Evolutionary conservation across 2,888 invertebrate species (phyloP).

Genomic region (Muschampia plurimacula): DNA sequence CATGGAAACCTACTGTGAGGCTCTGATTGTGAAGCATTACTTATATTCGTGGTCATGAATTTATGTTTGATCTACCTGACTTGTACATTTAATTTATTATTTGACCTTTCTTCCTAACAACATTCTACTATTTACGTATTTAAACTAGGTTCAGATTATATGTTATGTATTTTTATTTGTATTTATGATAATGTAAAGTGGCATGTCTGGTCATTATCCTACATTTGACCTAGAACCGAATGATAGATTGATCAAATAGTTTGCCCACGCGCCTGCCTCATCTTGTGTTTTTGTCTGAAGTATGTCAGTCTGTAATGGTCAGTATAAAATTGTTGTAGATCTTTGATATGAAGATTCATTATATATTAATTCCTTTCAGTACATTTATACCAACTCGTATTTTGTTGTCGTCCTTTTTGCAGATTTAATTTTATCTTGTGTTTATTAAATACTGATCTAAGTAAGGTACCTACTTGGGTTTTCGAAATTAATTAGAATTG

Average conservation of each 20-base stretch:
- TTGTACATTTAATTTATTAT: background rate
- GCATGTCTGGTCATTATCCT: slow-evolving; percentile 21
- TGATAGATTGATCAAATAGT: slow-evolving; percentile 31
- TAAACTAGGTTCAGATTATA: background rate
- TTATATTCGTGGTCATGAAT: background rate
- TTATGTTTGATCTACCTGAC: background rate
- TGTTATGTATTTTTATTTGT: background rate
- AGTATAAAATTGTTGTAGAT: background rate
- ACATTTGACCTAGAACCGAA: slow-evolving; percentile 25
- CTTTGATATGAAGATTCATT: background rate
- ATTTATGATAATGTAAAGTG: background rate
- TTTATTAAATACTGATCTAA: no score
- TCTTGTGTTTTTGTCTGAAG: slow-evolving; percentile 22
- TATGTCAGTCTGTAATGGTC: slow-evolving; percentile 3
- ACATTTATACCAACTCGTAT: background rate
- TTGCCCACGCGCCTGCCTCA: slow-evolving; percentile 29
- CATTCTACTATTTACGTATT: background rate
- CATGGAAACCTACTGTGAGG: no score
- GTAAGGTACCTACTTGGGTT: no score
- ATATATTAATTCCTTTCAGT: background rate
- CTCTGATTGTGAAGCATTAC: no score
- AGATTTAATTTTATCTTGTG: no score
- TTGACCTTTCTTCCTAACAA: background rate
- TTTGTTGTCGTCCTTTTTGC: no score
- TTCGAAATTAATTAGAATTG: no score